A percentile compares a stretch with the other conserved stretches of the same genome.
Evolutionary conservation across 2,113 vertebrate genomes (phyloP).

Genomic region (Dipodomys spectabilis): DNA sequence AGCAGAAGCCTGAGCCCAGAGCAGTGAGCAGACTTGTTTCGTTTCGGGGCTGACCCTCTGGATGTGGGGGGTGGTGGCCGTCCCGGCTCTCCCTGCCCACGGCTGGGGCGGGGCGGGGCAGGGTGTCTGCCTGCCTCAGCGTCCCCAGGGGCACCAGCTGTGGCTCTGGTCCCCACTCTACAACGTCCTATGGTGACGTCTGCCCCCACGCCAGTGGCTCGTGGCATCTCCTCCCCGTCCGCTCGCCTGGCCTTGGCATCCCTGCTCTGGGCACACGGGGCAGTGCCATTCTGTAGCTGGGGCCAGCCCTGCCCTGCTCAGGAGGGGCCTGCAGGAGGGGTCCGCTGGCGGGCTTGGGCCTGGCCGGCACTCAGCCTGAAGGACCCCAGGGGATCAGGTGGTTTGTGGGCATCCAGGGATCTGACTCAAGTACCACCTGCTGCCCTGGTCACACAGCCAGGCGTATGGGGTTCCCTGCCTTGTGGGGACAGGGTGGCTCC

Average conservation of each 20-base stretch:
- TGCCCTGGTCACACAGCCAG: not conserved
- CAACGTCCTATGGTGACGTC: not conserved
- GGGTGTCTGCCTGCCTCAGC: not conserved
- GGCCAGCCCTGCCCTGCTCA: too few relatives aligned
- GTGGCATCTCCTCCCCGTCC: not conserved
- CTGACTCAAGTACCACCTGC: not conserved
- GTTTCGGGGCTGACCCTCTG: too few relatives aligned
- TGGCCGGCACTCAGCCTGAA: not conserved
- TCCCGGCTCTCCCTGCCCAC: too few relatives aligned
- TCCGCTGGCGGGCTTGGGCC: not conserved
- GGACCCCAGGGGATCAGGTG: not conserved
- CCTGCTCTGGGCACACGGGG: not conserved
- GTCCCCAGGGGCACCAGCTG: accelerated
- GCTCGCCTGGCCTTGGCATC: not conserved
- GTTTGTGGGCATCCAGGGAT: not conserved
- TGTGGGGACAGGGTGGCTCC: too few relatives aligned
- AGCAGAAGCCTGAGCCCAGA: not conserved
- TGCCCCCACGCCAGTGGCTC: too few relatives aligned
- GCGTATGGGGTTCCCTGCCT: not conserved
- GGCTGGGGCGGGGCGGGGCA: too few relatives aligned
- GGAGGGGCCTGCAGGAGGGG: too few relatives aligned
- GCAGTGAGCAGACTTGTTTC: too few relatives aligned
- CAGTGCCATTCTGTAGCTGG: not conserved
- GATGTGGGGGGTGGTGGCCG: too few relatives aligned
- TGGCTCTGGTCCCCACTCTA: not conserved